A percentile compares a stretch with the other conserved stretches of the same genome.
Conservation (phyloP, 1,140 invertebrate genomes). For the Latrodectus geometricus region DNA sequence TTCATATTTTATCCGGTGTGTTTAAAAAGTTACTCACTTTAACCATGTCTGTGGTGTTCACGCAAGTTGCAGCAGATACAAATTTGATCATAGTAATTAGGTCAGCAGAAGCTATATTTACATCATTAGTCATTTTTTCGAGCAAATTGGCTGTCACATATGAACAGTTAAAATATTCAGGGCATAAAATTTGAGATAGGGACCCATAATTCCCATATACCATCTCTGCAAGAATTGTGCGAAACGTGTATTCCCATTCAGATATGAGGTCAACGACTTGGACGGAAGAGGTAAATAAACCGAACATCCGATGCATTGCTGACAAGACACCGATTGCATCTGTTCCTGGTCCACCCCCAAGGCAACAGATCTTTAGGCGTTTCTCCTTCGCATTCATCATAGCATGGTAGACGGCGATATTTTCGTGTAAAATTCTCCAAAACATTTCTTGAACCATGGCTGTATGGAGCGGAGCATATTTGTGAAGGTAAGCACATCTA, state of each 20-base stretch:
- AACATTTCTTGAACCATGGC: background rate
- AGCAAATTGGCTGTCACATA: constrained; percentile 15
- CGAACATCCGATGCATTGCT: background rate
- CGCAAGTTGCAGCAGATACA: background rate
- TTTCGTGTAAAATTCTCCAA: background rate
- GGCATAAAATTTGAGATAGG: background rate
- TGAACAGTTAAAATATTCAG: background rate
- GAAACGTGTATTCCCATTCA: constrained; percentile 8
- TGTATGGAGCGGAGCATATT: background rate
- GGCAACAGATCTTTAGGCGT: constrained; percentile 16
- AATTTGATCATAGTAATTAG: constrained; percentile 8
- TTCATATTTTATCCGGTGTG: no score
- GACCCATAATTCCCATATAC: background rate
- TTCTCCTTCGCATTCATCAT: background rate
- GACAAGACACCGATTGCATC: constrained; percentile 13
- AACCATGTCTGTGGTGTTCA: background rate
- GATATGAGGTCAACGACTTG: background rate
- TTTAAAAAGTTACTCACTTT: background rate
- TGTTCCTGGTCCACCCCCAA: constrained; percentile 20
- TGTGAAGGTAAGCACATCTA: constrained; percentile 16
- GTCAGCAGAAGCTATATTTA: background rate
- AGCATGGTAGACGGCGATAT: background rate
- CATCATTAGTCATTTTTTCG: background rate
- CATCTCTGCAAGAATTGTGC: background rate
- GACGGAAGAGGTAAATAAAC: background rate